Evolutionary conservation across 2,888 invertebrate genomes (phyloP).

Genomic region (Dusona sp.): DNA sequence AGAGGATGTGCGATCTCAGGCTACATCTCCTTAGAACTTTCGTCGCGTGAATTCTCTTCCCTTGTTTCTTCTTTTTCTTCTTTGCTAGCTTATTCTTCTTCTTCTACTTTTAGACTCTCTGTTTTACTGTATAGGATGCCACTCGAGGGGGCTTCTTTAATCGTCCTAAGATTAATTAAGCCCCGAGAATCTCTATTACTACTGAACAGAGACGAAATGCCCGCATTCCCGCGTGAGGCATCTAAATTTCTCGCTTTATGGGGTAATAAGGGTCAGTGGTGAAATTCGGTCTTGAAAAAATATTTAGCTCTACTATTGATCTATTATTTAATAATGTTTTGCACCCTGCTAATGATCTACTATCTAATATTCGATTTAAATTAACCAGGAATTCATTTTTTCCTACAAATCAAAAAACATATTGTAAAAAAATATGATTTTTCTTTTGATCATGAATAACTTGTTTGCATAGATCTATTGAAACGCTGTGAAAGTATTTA

Average conservation of each 20-base stretch:
- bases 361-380: no score
- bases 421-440: no score
- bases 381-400: no score
- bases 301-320: no score
- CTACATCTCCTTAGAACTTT: constrained; percentile 33
- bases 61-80: constrained; percentile 14
- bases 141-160: constrained; percentile 54
- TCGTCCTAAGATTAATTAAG: constrained; percentile 65
- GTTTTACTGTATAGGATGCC: constrained; percentile 30
- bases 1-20: constrained; percentile 33
- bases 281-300: background rate
- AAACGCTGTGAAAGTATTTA: no score
- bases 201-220: constrained; percentile 54
- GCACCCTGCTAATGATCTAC: no score
- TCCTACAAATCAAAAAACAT: no score
- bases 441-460: no score
- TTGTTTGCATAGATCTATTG: no score
- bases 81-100: constrained; percentile 28
- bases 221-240: background rate
- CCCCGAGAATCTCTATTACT: constrained; percentile 59
- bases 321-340: no score
- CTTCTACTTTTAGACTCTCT: constrained; percentile 7
- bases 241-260: background rate
- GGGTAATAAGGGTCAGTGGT: constrained; percentile 7
- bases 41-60: constrained; percentile 41